phyloP scores from a whole-genome alignment of 1,140 invertebrate genomes.

The Leptinotarsa undecemlineata region DNA sequence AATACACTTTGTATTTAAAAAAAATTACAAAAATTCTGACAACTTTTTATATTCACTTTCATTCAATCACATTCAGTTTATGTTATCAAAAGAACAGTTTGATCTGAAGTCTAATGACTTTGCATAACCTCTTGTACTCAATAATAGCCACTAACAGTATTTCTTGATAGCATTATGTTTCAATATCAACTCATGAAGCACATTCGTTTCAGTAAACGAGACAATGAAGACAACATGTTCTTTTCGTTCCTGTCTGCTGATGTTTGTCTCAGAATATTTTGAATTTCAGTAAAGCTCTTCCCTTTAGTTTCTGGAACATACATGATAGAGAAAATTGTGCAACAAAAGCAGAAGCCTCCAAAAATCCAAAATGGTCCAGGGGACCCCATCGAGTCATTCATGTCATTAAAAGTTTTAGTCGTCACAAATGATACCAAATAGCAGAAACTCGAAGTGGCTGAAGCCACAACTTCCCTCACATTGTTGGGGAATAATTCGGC shows the following conservation, averaged over 20 bases:
- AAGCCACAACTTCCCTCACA: constrained; percentile 68
- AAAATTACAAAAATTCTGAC: too few relatives aligned
- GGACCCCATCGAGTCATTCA: constrained; percentile 55
- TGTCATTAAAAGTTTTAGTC: constrained; percentile 68
- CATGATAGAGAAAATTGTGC: constrained; percentile 65
- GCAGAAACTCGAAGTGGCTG: constrained; percentile 66
- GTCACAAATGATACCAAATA: constrained; percentile 72
- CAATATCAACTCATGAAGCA: too few relatives aligned
- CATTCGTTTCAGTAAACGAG: too few relatives aligned
- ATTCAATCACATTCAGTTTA: too few relatives aligned
- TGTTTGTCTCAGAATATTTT: constrained; percentile 36
- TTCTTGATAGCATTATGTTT: too few relatives aligned
- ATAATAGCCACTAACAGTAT: too few relatives aligned
- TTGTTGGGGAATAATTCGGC: constrained; percentile 74
- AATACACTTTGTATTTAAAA: too few relatives aligned
- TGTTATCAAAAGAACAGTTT: too few relatives aligned
- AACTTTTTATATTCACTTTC: too few relatives aligned
- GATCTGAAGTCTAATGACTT: too few relatives aligned
- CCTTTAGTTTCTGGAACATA: constrained; percentile 81
- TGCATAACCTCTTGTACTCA: too few relatives aligned
- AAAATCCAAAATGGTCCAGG: constrained; percentile 76
- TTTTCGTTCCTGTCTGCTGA: not conserved
- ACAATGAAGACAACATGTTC: too few relatives aligned
- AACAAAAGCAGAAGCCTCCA: constrained; percentile 63
- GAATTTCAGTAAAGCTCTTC: constrained; percentile 64